phyloP scores from a whole-genome alignment of 2,113 vertebrate genomes.

The Abramis brama region DNA sequence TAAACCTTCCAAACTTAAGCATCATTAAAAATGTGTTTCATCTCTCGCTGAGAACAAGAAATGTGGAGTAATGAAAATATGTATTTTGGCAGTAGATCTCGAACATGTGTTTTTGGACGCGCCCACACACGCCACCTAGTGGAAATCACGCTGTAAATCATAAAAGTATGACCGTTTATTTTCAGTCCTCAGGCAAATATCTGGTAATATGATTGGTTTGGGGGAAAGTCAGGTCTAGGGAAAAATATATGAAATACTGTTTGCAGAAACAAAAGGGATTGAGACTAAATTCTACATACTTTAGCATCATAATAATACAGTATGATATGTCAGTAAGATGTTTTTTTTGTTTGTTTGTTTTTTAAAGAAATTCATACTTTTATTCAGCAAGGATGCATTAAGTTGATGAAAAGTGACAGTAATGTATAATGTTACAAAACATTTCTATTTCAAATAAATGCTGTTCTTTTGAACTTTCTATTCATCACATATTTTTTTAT shows the following conservation, averaged over 20 bases:
- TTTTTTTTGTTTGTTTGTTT: neutral
- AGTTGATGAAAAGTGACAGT: too few species aligned
- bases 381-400: neutral
- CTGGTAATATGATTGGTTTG: neutral
- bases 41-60: conserved; percentile 30
- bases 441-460: too few species aligned
- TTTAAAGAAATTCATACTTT: neutral
- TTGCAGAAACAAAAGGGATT: neutral
- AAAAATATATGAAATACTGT: neutral
- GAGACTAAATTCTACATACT: neutral
- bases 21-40: conserved; percentile 37
- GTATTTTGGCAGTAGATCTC: conserved; percentile 28
- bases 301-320: neutral
- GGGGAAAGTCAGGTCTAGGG: neutral
- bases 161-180: neutral
- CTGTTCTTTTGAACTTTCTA: too few species aligned
- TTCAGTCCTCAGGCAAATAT: neutral
- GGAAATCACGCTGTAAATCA: neutral
- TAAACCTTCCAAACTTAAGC: neutral
- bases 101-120: neutral
- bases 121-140: conserved; percentile 34
- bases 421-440: too few species aligned
- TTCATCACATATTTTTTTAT: too few species aligned
- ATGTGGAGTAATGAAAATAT: conserved; percentile 47
- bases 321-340: neutral